Evolutionary conservation across 2,888 invertebrate species (phyloP), one percentile per base, ranked within the genome.

Genomic region (Asteroscopus sphinx): DNA sequence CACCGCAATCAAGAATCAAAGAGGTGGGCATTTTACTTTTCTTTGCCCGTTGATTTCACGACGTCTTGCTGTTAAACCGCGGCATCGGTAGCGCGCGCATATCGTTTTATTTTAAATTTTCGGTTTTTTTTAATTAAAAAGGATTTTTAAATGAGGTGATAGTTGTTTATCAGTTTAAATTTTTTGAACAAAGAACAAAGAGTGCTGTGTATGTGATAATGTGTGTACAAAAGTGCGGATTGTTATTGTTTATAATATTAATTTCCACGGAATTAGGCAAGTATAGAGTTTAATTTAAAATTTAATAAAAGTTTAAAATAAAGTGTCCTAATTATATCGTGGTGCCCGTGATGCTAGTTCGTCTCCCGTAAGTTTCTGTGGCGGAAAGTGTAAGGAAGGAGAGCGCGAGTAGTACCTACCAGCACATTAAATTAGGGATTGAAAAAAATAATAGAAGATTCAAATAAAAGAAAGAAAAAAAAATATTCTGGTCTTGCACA

Each of bases 211-310:
- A 17, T 59, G 59, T 63, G 56, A 82, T 77, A 79, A 90, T 90
- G 89, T 83, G 81, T 76, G 56, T 73, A 56, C 77, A 68, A 36
- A 81, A 83, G 54, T 81, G 73, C 76, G 79, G 81, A 72, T 63
- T 88, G 59, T 68, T 83, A 37, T 73, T 88, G 36, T 67, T 85
- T 51, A 52, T 83, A 9, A 51, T 87, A 13, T 58, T 86, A 42
- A 39, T 79, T 52, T 72, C 73, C 16, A 69, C 76, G 33, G 80
- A 81, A 61, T 79, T 82, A 46, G 82, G 90, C 85, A 73, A 83
- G 87, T 85, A 71, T 49, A 11, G 15, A 1, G 6, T 5, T 11
- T 7, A 13, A 1, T 21, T 3, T 3, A n/a, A 3, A 25, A 3
- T 17, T 13, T 13, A 25, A 13, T 12, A 7, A n/a, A 16, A 15